phyloP scores from a whole-genome alignment of 2,113 vertebrate species.

The Malurus alboscapulatus region DNA sequence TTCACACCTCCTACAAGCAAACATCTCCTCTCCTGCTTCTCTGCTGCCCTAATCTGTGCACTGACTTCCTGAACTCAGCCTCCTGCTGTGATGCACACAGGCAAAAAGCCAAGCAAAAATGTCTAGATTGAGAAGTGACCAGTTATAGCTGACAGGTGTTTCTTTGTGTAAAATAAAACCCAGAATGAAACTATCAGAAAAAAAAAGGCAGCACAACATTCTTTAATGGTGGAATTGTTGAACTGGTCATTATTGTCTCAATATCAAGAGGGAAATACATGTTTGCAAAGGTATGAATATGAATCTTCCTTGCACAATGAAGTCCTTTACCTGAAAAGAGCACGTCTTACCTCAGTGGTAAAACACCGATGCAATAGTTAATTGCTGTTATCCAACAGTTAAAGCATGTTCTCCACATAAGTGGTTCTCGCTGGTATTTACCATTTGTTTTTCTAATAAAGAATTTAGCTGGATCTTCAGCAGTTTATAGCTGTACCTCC shows the following conservation, averaged over 20 bases:
- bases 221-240: neutral
- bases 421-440: neutral
- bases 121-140: neutral
- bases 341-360: neutral
- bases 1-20: slow-evolving; percentile 62
- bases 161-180: neutral
- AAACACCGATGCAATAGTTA: neutral
- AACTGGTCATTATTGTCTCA: neutral
- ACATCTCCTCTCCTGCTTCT: slow-evolving; percentile 9
- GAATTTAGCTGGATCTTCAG: neutral
- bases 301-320: neutral
- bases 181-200: neutral
- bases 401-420: neutral
- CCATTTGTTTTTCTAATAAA: neutral
- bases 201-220: neutral
- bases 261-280: neutral
- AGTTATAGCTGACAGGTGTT: neutral
- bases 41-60: slow-evolving; percentile 26
- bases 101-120: slow-evolving; percentile 41
- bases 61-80: slow-evolving; percentile 44
- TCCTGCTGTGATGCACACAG: slow-evolving; percentile 33
- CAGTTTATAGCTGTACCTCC: neutral
- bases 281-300: neutral
- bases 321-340: neutral
- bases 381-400: neutral